Base-by-base conservation (phyloP, 2,888 invertebrate species). In the Ormyrus thymus region DNA sequence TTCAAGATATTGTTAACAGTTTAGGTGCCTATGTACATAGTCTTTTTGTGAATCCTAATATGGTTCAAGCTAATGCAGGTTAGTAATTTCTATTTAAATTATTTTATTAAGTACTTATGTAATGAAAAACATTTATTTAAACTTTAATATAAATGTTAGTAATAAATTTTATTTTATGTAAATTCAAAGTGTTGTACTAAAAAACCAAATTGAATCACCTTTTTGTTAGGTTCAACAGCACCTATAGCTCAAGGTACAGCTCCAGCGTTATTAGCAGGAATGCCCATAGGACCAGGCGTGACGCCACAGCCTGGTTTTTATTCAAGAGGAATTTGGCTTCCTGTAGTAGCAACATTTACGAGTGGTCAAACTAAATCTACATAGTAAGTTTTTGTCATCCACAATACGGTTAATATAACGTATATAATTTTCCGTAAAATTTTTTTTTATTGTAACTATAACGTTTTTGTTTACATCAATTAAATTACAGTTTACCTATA, bases 1-100 rank as follows among this genome's bases (percentile, higher is more conserved):
- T 98, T 87, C 95, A 97, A 89, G 98, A 98, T 90, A 97, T 99
- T 85, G 97, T 99, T 74, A 97, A 96, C 90, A 96, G 97, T 55
- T 91, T 98, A 83, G 98, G 97, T 13, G 96, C 97, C 0, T 98
- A 97, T 90, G 97, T 98, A 11, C 98, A 98, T 89, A 97, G 97
- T 70, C 92, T 97, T 46, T 95, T 97, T 90, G 95, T 96, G 64
- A 94, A 94, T 81, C 93, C 94, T 48, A 94, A 94, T 83, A 91
- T 93, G 82, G 92, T 92, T 83, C 92, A 92, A 87, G 89, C 90
- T 72, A 86, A 85, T 76, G 83, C 86, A 84, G 86, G 87, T 89
- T 81, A 83, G 70, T 75, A 48, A 70, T 74, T 70, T 58, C 15
- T 51, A n/a, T 13, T 51, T 62, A 55, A 68, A 53, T 61, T 15